phyloP scores from a whole-genome alignment of 2,113 vertebrate species.

The Larimichthys crocea region DNA sequence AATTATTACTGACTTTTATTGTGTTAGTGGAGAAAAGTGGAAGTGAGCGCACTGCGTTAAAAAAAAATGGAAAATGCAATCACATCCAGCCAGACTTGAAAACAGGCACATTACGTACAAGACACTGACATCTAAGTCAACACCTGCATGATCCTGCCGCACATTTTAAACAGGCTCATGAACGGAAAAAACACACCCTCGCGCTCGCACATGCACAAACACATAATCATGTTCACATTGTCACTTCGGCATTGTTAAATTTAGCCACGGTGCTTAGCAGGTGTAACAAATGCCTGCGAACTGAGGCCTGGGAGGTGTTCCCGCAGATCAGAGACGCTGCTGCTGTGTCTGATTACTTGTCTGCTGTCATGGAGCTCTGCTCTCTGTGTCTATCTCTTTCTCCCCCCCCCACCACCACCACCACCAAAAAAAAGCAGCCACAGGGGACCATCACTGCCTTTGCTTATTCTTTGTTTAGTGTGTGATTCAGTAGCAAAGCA shows the following conservation, averaged over 20 bases:
- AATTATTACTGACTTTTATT: constrained; percentile 36
- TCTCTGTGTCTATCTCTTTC: constrained; percentile 64
- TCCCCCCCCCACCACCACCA: constrained; percentile 32
- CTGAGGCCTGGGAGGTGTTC: constrained; percentile 72
- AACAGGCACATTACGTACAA: constrained; percentile 13
- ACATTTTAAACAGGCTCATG: constrained; percentile 36
- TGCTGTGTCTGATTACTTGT: constrained; percentile 75
- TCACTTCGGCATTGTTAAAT: constrained; percentile 77
- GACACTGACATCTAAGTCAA: constrained; percentile 21
- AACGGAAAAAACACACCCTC: constrained; percentile 24
- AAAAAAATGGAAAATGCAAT: constrained; percentile 16
- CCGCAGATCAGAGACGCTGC: constrained; percentile 68
- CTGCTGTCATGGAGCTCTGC: constrained; percentile 75
- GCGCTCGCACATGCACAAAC: constrained; percentile 46
- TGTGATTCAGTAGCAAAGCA: constrained; percentile 56
- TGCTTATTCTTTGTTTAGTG: constrained; percentile 69
- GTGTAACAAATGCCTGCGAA: constrained; percentile 73
- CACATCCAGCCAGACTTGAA: constrained; percentile 6
- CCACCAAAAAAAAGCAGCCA: constrained; percentile 35
- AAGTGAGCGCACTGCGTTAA: constrained; percentile 1
- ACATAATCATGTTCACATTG: constrained; percentile 55
- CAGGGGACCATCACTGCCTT: constrained; percentile 54
- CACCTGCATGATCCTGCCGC: constrained; percentile 36
- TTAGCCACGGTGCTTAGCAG: constrained; percentile 74
- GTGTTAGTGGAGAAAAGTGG: constrained; percentile 29